Evolutionary conservation across 2,888 invertebrate species (phyloP), one percentile per base, ranked within the genome.

Genomic region (Napeogenes inachia): DNA sequence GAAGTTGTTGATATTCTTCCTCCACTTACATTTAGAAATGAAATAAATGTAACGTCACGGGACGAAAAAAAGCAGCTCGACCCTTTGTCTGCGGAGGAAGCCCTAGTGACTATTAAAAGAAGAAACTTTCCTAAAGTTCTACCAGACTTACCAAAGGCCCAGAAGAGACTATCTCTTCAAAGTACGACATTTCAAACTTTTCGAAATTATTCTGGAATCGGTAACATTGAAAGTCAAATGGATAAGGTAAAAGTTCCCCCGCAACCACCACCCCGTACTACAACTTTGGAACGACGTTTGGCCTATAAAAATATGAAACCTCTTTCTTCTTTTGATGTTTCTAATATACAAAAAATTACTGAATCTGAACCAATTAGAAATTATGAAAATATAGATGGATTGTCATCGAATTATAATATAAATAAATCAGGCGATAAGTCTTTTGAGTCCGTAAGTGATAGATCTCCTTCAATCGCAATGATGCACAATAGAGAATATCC

Each of bases 111-210:
- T 45, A 94, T 96, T 54, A 94, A 95, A 79, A 91, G 94, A 63
- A 89, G 95, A 70, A 96, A 96, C 77, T 96, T 94, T 76, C 96
- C 96, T 0, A 96, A 96, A 91, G 96, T 96, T 2, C 79, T 96
- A 45, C 96, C 96, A n/a, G 96, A 96, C 80, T 92, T 94, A 71
- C 93, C 93, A 2, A 89, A 83, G 71, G 73, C 82, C 46, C 90
- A 91, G 74, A 94, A 94, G 73, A 84, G 94, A n/a, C 83, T 93
- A 60, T 94, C 94, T 2, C 84, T 94, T 78, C 94, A 94, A 68
- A 92, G 93, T 4, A 85, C 85, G 4, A 70, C 79, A 61, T 78
- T 90, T 61, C 87, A 89, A 80, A 84, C 83, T 65, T 90, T 90
- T 71, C 76, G 83, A 61, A 77, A 80, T 58, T 84, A 74, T 66